A percentile compares a stretch with the other conserved stretches of the same genome.
Evolutionary conservation across 2,888 invertebrate species (phyloP).

Genomic region (Drosophila meridionalis): DNA sequence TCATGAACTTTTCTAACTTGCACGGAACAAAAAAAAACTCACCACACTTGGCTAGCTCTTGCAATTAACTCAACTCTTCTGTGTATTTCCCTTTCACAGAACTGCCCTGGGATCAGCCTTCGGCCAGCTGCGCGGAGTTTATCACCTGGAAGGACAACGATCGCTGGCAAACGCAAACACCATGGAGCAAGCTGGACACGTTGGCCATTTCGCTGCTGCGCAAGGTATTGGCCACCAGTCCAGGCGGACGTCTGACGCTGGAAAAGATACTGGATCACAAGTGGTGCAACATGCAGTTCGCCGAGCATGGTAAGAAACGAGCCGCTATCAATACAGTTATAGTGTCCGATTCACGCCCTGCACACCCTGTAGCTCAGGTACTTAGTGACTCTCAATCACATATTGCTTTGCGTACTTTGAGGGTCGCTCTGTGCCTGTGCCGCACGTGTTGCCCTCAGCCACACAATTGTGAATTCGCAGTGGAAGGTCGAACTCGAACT

Average conservation of each 20-base stretch:
- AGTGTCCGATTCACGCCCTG: conserved; percentile 1
- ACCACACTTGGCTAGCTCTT: not conserved
- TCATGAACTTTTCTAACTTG: conserved; percentile 21
- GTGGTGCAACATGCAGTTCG: conserved; percentile 88
- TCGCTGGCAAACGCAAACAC: conserved; percentile 88
- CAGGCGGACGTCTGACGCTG: conserved; percentile 89
- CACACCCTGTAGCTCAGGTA: conserved; percentile 88
- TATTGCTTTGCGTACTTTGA: conserved; percentile 78
- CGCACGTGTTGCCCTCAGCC: conserved; percentile 35
- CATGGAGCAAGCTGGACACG: conserved; percentile 93
- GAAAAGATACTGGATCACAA: conserved; percentile 90
- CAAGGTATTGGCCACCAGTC: conserved; percentile 90
- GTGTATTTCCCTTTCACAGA: conserved; percentile 87
- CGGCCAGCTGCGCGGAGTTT: conserved; percentile 89
- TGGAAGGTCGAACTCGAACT: not conserved
- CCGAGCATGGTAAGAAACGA: conserved; percentile 84
- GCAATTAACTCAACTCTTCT: not conserved
- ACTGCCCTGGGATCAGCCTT: conserved; percentile 97
- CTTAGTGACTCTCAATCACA: conserved; percentile 93
- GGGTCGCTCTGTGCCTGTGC: conserved; percentile 85
- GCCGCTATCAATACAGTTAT: no score
- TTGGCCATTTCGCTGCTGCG: conserved; percentile 91
- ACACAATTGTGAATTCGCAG: conserved; percentile 3
- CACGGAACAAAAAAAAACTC: conserved; percentile 29
- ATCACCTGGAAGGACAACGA: conserved; percentile 90